Conservation (phyloP, 2,888 invertebrate species). For the Chymomyza procnemis region DNA sequence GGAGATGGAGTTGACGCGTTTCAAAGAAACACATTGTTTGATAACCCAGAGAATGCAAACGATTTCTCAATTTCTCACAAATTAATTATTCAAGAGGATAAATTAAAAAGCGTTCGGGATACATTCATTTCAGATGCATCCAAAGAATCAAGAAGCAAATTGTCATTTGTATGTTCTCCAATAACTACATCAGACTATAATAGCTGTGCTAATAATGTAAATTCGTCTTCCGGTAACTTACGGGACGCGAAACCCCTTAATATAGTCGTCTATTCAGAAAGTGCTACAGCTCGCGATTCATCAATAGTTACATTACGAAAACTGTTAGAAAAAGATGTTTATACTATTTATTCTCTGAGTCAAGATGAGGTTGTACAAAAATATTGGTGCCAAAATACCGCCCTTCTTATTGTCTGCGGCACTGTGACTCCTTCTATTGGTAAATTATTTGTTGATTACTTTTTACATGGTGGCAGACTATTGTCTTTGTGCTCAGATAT, state of each 20-base stretch:
- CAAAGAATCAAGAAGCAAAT: neutral
- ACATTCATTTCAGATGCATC: neutral
- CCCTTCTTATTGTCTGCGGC: conserved; percentile 88
- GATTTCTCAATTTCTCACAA: neutral
- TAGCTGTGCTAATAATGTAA: neutral
- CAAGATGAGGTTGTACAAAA: conserved; percentile 74
- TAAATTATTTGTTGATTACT: conserved; percentile 84
- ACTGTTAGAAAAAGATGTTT: conserved; percentile 83
- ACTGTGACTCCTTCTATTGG: conserved; percentile 84
- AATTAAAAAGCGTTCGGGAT: neutral
- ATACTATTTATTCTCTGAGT: conserved; percentile 83
- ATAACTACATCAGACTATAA: neutral
- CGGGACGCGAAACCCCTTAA: conserved; percentile 85
- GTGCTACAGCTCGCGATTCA: conserved; percentile 85
- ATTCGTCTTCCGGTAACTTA: neutral
- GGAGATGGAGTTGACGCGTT: conserved; percentile 3
- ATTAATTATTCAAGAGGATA: neutral
- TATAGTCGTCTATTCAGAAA: conserved; percentile 90
- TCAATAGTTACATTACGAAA: conserved; percentile 85
- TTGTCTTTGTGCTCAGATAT: conserved; percentile 90
- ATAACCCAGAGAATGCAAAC: neutral
- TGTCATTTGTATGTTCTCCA: neutral
- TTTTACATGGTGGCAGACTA: conserved; percentile 86
- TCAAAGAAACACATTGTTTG: conserved; percentile 21
- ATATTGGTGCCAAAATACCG: conserved; percentile 81